phyloP scores from a whole-genome alignment of 1,140 invertebrate genomes.

The Drosophila jambulina region DNA sequence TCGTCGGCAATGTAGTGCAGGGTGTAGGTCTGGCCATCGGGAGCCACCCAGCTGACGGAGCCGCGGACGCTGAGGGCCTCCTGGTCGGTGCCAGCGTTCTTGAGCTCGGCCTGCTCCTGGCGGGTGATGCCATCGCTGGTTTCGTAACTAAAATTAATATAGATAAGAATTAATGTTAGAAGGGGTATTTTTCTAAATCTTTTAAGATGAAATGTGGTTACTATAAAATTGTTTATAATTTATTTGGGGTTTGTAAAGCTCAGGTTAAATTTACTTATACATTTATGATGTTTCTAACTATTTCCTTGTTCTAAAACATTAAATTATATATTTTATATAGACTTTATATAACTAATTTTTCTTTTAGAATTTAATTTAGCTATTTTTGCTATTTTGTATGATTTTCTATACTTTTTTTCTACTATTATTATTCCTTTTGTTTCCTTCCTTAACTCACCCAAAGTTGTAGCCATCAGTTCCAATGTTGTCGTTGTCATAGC shows the following conservation, averaged over 20 bases:
- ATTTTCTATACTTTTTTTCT: neutral
- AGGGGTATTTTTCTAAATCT: no score
- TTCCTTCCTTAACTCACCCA: slow-evolving; percentile 78
- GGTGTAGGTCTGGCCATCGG: slow-evolving; percentile 88
- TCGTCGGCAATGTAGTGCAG: slow-evolving; percentile 90
- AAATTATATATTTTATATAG: neutral
- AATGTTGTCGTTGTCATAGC: slow-evolving; percentile 85
- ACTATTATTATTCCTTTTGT: neutral
- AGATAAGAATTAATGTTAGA: neutral
- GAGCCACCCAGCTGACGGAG: slow-evolving; percentile 88
- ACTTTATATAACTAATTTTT: neutral
- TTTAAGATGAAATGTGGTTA: no score
- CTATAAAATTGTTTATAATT: no score
- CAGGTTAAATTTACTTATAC: neutral
- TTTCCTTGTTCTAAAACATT: neutral
- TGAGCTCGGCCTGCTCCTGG: slow-evolving; percentile 88
- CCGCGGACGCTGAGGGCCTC: slow-evolving; percentile 88
- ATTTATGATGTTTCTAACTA: no score
- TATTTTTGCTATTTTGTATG: neutral
- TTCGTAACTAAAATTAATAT: slow-evolving; percentile 86
- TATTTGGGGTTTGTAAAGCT: no score
- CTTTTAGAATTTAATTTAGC: rapidly evolving
- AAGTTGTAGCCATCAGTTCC: slow-evolving; percentile 85
- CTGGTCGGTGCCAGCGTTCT: slow-evolving; percentile 87
- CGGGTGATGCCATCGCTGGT: slow-evolving; percentile 89